These are phyloP conservation scores for Perca flavescens DNA, from an alignment of 2,113 vertebrate species.

Conservation along the genomic window DNA sequence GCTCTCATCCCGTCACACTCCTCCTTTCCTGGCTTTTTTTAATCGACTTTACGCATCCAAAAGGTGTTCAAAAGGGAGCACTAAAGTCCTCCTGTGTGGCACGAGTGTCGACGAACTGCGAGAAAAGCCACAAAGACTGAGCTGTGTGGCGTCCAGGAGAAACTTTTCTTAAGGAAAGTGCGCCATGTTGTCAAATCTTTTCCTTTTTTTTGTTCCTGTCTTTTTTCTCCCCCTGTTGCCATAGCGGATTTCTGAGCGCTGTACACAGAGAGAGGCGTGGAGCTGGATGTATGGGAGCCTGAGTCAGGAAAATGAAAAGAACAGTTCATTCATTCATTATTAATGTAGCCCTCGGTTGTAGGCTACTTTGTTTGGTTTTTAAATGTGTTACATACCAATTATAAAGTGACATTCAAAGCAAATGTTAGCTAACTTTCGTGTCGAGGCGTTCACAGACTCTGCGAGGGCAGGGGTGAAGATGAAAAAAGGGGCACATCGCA, in stretches of 20 bases:
- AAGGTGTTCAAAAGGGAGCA: neutral
- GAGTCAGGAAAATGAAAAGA: neutral
- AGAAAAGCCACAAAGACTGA: constrained; percentile 9
- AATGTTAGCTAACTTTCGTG: neutral
- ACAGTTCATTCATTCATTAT: neutral
- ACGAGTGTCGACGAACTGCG: constrained; percentile 25
- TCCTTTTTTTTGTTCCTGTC: constrained; percentile 57
- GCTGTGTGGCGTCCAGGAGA: constrained; percentile 48
- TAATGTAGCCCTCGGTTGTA: neutral
- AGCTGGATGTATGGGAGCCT: constrained; percentile 10
- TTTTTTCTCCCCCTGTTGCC: constrained; percentile 65
- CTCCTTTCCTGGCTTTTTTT: constrained; percentile 10
- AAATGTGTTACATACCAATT: neutral
- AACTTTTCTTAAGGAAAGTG: constrained; percentile 83
- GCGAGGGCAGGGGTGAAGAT: neutral
- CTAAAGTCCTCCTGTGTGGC: neutral
- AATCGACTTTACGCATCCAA: constrained; percentile 24
- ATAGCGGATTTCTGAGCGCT: constrained; percentile 61
- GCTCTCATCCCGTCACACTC: constrained; percentile 83
- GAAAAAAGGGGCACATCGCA: neutral
- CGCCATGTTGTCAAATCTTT: constrained; percentile 88
- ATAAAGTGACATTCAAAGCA: neutral
- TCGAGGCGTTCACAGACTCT: neutral
- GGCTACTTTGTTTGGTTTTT: neutral
- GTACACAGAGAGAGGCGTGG: constrained; percentile 48